Evolutionary conservation across 2,888 invertebrate genomes (phyloP).

Genomic region (Aleiodes testaceus): DNA sequence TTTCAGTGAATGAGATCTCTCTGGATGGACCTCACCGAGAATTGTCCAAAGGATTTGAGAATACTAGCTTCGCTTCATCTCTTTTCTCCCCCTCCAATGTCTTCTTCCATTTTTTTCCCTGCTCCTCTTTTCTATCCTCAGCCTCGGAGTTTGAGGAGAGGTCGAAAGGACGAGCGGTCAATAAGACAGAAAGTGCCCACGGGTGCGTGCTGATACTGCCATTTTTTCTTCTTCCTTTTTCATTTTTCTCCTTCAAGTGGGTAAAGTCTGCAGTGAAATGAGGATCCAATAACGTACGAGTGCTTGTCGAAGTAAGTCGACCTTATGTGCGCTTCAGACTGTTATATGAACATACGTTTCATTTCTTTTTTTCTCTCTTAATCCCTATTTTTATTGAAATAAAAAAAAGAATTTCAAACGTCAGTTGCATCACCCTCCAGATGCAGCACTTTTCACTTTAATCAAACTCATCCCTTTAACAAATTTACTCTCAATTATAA

Average conservation of each 20-base stretch:
- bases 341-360: conserved; percentile 23
- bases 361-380: conserved; percentile 31
- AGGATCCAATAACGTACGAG: conserved; percentile 64
- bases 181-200: conserved; percentile 57
- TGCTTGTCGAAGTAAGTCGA: conserved; percentile 40
- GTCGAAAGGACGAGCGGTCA: conserved; percentile 55
- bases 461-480: too few relatives aligned
- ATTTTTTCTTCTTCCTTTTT: conserved; percentile 53
- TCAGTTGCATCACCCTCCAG: too few relatives aligned
- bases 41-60: conserved; percentile 1
- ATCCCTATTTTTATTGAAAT: too few relatives aligned
- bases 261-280: conserved; percentile 65
- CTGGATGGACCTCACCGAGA: conserved; percentile 1
- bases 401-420: too few relatives aligned
- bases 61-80: conserved; percentile 1
- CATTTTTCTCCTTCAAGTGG: conserved; percentile 58
- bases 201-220: conserved; percentile 67
- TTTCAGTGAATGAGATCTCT: conserved; percentile 23
- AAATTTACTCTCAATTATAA: too few relatives aligned
- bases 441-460: too few relatives aligned
- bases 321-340: conserved; percentile 26
- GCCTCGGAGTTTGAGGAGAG: conserved; percentile 43
- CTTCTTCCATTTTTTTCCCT: neutral
- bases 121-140: conserved; percentile 32
- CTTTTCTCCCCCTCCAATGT: neutral